Conservation (phyloP, 1,140 invertebrate species). For the Lepidurus packardi region DNA sequence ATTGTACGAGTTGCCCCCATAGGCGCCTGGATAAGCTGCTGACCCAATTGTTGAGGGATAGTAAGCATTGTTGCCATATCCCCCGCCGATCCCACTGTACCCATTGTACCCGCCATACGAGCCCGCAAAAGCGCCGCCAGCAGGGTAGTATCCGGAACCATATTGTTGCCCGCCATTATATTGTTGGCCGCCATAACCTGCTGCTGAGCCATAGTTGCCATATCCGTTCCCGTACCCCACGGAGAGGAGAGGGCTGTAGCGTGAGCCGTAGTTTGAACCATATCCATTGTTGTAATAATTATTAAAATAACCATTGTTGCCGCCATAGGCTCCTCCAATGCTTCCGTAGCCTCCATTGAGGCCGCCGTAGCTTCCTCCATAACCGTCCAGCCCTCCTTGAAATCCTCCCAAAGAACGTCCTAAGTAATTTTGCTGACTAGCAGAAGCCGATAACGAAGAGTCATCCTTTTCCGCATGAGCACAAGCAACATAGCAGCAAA, state of each 20-base stretch:
- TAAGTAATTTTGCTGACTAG: background rate
- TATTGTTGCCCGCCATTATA: background rate
- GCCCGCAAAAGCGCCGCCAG: background rate
- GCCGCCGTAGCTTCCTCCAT: background rate
- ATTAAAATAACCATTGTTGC: slow-evolving; percentile 18
- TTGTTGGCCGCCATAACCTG: slow-evolving; percentile 23
- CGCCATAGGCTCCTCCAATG: slow-evolving; percentile 15
- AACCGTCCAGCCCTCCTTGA: slow-evolving; percentile 4
- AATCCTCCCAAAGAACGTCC: background rate
- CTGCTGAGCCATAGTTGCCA: slow-evolving; percentile 8
- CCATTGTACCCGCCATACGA: background rate
- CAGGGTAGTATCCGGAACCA: background rate
- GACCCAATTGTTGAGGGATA: background rate
- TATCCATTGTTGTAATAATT: slow-evolving; percentile 16
- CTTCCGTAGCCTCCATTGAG: slow-evolving; percentile 9
- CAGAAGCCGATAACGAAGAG: background rate
- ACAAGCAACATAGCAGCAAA: slow-evolving; percentile 8
- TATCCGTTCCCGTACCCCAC: slow-evolving; percentile 20
- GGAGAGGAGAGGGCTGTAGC: background rate
- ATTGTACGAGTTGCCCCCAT: background rate
- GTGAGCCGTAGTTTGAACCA: background rate
- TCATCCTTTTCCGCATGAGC: slow-evolving; percentile 9
- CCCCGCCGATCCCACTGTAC: background rate
- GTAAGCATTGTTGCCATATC: slow-evolving; percentile 1
- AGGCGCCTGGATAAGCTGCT: background rate